Conservation (phyloP, 2,113 vertebrate species). For the Arenaria interpres region DNA sequence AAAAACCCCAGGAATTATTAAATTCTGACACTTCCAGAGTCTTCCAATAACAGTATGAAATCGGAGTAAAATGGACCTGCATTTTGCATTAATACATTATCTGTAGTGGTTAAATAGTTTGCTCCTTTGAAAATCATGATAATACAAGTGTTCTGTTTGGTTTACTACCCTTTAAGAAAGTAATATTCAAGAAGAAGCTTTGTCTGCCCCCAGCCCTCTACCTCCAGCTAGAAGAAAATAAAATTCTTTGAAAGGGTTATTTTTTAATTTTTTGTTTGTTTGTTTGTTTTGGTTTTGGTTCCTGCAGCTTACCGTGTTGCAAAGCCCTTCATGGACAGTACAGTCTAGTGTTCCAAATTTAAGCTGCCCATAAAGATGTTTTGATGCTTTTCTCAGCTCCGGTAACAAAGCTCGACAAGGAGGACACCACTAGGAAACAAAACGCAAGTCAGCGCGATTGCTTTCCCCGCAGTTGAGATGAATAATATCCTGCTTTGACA, state of each 20-base stretch:
- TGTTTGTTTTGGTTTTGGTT: background rate
- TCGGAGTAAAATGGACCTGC: background rate
- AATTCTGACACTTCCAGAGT: background rate
- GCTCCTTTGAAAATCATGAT: background rate
- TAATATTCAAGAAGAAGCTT: background rate
- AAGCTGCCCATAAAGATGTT: constrained; percentile 89
- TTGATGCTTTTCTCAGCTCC: constrained; percentile 94
- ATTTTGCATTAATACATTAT: background rate
- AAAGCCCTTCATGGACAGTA: constrained; percentile 90
- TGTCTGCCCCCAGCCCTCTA: background rate
- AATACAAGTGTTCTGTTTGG: background rate
- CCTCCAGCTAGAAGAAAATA: background rate
- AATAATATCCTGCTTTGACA: background rate
- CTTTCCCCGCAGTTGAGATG: background rate
- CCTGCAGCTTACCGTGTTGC: constrained; percentile 84
- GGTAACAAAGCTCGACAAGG: constrained; percentile 93
- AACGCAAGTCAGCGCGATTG: background rate
- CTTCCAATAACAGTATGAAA: background rate
- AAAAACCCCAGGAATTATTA: background rate
- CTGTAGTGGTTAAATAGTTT: background rate
- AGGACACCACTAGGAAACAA: constrained; percentile 90
- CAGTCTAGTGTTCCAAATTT: constrained; percentile 96
- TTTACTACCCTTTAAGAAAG: background rate
- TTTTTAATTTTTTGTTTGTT: background rate
- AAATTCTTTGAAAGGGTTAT: background rate